Evolutionary conservation across 2,888 invertebrate species (phyloP), one percentile per base, ranked within the genome.

Genomic region (Harpalus rufipes): DNA sequence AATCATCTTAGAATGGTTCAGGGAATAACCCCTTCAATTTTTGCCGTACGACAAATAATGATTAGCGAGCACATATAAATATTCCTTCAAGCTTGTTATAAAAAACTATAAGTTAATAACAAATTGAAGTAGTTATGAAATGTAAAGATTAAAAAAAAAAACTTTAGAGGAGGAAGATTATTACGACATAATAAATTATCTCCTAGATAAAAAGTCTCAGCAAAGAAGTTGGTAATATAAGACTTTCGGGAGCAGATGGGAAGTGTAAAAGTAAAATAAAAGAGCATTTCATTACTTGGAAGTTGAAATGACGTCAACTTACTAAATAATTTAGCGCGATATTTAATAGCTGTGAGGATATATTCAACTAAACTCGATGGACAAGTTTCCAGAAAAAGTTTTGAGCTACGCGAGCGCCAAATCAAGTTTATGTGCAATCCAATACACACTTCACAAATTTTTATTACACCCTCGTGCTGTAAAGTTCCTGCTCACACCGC

Each of bases 371-470:
- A 65, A 81, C 63, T 18, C 81, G 81, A 81, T 81, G 81, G 81
- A 81, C 61, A 58, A 72, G 39, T 76, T 83, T 21, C 18, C 12
- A 10, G 74, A 25, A 82, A 74, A 76, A 82, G 59, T 82, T 83
- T 83, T 72, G 76, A 83, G 74, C 74, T 76, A 83, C 72, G 21
- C 61, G 59, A 72, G 83, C 39, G 83, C 83, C 83, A 83, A 83
- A 83, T 83, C 83, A 83, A 83, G 44, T 51, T 51, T 51, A 51
- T 83, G 83, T 76, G 83, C 83, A 83, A 83, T 83, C 83, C 83
- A 74, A 83, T 83, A 83, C 74, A 83, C 83, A 83, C 83, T 83
- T 83, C 83, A 74, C 83, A 72, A 83, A 83, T 83, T 83, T 83
- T 83, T 83, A 83, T 83, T 83, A 61, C 83, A 76, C 83, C 74